Evolutionary conservation across 2,113 vertebrate genomes (phyloP), one percentile per base, ranked within the genome.

Genomic region (Rhodinocichla rosea): DNA sequence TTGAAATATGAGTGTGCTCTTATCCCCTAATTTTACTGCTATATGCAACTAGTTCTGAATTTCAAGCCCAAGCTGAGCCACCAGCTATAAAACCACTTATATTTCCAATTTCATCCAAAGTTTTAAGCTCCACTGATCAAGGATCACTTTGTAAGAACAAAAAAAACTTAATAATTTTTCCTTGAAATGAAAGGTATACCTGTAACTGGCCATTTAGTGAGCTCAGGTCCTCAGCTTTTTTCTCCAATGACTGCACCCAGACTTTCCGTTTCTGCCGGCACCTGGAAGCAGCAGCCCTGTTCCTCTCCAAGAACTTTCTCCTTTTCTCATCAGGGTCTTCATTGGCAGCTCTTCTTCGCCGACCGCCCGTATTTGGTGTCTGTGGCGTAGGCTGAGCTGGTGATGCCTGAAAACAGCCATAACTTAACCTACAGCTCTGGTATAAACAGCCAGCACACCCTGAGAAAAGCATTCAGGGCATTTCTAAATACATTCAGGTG

Each of bases 221-320:
- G 98, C 97, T 98, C 84, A 99, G 97, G 95, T 99, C 99, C 82
- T 99, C 99, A 0, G 99, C 99, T 95, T 99, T 99, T 95, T 99
- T 99, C 97, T 99, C 99, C 97, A 99, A 81, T 47, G 99, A 99
- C 97, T 99, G 99, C 87, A 99, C 99, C 99, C 99, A 99, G 84
- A 99, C 99, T 98, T 99, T 99, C 96, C 99, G 98, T 97, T 99
- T 99, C 93, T 99, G 99, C 91, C 99, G 96, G 92, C 99, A 99
- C 69, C 99, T 98, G 42, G 99, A 99, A 47, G 99, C 99, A 20
- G 99, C 99, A 19, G 99, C 99, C 52, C 99, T 94, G 97, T 99
- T 99, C 42, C 99, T 98, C 96, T 99, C 99, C 92, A 99, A 97
- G 97, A 99, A 99, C 95, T 99, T 99, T 37, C 99, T 98, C 37